Conservation (phyloP, 2,113 vertebrate genomes). For the Lycocorax pyrrhopterus region DNA sequence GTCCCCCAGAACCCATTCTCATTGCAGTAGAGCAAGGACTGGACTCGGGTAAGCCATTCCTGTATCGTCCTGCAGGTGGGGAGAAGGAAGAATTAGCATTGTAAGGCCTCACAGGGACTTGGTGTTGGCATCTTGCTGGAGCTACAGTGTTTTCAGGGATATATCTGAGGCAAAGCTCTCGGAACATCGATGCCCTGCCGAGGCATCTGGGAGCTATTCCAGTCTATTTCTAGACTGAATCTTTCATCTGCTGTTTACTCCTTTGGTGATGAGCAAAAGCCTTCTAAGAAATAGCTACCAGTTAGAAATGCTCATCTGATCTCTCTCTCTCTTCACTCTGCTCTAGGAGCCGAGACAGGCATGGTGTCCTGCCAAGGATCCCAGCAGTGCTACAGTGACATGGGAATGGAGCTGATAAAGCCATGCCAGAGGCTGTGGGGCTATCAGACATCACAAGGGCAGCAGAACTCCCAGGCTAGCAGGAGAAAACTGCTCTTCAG, state of each 20-base stretch:
- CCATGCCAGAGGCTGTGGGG: not conserved
- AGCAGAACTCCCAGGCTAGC: not conserved
- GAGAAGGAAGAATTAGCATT: constrained; percentile 5
- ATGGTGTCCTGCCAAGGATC: not conserved
- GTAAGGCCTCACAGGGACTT: not conserved
- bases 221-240: not conserved
- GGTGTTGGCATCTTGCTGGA: not conserved
- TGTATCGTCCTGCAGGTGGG: constrained; percentile 86
- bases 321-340: not conserved
- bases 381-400: not conserved
- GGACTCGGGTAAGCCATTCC: constrained; percentile 96
- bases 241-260: not conserved
- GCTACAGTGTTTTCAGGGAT: not conserved
- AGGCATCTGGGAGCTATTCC: not conserved
- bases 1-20: constrained; percentile 99
- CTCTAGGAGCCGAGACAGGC: not conserved
- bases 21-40: constrained; percentile 98
- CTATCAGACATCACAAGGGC: not conserved
- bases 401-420: not conserved
- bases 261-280: not conserved
- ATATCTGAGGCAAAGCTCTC: not conserved
- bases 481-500: not conserved
- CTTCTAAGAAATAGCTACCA: not conserved
- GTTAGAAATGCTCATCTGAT: not conserved
- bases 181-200: not conserved